phyloP scores from a whole-genome alignment of 2,888 invertebrate genomes.

The Apamea crenata region DNA sequence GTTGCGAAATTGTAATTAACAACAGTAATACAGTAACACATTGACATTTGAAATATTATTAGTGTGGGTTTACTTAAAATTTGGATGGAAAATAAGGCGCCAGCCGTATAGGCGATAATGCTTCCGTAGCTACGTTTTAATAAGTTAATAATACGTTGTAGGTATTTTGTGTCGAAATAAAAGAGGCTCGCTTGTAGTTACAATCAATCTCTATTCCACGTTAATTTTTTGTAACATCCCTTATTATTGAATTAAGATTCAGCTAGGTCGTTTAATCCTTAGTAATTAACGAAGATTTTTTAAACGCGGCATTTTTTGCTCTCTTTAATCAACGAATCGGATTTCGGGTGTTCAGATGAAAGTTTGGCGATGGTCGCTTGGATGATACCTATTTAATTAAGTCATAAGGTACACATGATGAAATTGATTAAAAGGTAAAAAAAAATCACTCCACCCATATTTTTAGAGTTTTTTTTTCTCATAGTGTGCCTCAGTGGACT shows the following conservation, averaged over 20 bases:
- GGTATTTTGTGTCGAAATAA: neutral
- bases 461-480: neutral
- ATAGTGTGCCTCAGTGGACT: neutral
- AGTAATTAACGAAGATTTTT: constrained; percentile 61
- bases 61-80: neutral
- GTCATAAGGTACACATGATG: neutral
- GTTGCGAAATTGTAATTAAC: neutral
- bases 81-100: neutral
- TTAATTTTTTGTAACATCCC: constrained; percentile 47
- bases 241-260: constrained; percentile 65
- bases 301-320: constrained; percentile 35
- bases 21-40: neutral
- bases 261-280: constrained; percentile 49
- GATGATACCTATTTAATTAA: constrained; percentile 27
- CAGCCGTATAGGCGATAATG: neutral
- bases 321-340: constrained; percentile 61
- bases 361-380: constrained; percentile 25
- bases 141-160: too few species aligned
- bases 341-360: constrained; percentile 49
- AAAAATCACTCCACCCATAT: neutral
- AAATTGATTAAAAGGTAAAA: constrained; percentile 4
- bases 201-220: constrained; percentile 3
- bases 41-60: neutral
- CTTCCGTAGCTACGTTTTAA: neutral
- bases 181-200: constrained; percentile 26